phyloP scores from a whole-genome alignment of 2,888 invertebrate species.

The Amphipyra berbera region DNA sequence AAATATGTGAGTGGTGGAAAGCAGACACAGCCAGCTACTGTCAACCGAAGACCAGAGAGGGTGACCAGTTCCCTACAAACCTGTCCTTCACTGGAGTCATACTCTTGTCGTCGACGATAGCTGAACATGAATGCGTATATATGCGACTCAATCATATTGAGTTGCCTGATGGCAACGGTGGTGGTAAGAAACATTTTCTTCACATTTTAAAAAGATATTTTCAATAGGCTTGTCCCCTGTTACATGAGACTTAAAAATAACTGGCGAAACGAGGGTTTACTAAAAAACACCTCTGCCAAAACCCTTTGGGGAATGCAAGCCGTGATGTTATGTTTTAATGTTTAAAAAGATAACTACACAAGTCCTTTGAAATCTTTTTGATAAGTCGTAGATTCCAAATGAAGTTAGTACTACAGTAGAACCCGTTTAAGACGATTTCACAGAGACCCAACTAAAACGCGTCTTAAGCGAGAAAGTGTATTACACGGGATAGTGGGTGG shows the following conservation, averaged over 20 bases:
- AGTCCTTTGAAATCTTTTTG: no score
- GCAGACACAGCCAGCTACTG: slow-evolving; percentile 78
- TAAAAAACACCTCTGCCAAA: no score
- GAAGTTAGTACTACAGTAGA: neutral
- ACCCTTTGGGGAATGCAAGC: no score
- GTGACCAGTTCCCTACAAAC: slow-evolving; percentile 71
- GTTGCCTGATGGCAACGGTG: slow-evolving; percentile 74
- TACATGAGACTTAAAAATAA: no score
- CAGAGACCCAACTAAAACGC: no score
- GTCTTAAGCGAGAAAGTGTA: no score
- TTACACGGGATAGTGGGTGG: no score
- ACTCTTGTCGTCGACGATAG: slow-evolving; percentile 63
- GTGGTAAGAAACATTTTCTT: slow-evolving; percentile 30
- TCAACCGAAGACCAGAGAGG: slow-evolving; percentile 68
- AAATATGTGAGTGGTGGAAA: slow-evolving; percentile 83
- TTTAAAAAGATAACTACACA: no score
- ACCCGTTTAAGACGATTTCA: neutral
- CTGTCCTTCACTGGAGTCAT: slow-evolving; percentile 79
- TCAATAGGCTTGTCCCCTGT: no score
- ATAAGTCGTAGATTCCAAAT: no score
- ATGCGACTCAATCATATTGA: slow-evolving; percentile 77
- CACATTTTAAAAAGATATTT: neutral
- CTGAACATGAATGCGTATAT: slow-evolving; percentile 76
- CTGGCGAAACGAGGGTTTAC: no score
- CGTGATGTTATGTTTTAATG: no score